phyloP scores from a whole-genome alignment of 2,797 vertebrate species.

The Acanthurus tractus region DNA sequence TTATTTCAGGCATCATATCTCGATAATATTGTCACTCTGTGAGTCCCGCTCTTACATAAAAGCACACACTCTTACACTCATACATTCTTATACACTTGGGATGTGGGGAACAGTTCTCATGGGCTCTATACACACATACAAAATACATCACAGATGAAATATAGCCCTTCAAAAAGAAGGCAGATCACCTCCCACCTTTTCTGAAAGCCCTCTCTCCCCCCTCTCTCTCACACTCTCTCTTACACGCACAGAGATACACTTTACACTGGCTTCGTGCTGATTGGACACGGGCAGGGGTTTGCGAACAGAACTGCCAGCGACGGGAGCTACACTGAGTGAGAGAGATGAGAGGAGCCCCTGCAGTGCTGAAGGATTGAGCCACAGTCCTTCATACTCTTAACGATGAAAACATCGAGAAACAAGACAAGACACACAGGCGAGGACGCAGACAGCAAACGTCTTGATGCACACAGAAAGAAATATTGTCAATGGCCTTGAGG shows the following conservation, averaged over 20 bases:
- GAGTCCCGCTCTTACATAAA: background rate
- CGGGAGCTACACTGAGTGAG: slow-evolving; percentile 57
- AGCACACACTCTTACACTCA: background rate
- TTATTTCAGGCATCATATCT: too few species aligned
- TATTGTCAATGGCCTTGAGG: slow-evolving; percentile 44
- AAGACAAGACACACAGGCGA: slow-evolving; percentile 25
- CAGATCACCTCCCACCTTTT: slow-evolving; percentile 42
- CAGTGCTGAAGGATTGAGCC: slow-evolving; percentile 68
- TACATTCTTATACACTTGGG: slow-evolving; percentile 13
- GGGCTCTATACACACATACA: slow-evolving; percentile 35
- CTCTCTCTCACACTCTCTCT: background rate
- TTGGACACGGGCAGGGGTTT: slow-evolving; percentile 70
- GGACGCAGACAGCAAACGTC: slow-evolving; percentile 43
- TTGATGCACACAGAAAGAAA: slow-evolving; percentile 41
- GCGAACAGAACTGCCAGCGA: slow-evolving; percentile 65
- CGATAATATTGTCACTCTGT: too few species aligned
- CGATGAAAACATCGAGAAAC: slow-evolving; percentile 62
- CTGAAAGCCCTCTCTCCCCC: slow-evolving; percentile 26
- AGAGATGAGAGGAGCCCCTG: slow-evolving; percentile 72
- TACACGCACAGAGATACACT: slow-evolving; percentile 40
- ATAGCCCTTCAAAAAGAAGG: slow-evolving; percentile 55
- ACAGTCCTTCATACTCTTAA: slow-evolving; percentile 65
- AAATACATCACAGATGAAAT: slow-evolving; percentile 57
- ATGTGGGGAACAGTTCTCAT: slow-evolving; percentile 28
- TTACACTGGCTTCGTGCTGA: slow-evolving; percentile 60